phyloP scores from a whole-genome alignment of 2,797 vertebrate species.

The Oryzias sinensis region DNA sequence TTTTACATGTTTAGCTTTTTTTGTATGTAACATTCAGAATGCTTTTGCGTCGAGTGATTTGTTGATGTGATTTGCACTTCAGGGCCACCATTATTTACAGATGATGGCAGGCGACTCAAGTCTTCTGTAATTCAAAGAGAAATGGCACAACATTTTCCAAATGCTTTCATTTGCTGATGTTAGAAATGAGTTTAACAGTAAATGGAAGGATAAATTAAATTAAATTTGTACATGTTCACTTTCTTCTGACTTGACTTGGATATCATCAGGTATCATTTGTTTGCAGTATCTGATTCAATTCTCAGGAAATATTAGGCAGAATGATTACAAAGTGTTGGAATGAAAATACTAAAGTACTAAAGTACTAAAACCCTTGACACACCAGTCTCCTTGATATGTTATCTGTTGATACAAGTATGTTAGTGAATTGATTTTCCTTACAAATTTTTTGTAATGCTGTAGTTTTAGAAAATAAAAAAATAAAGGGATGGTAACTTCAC shows the following conservation, averaged over 20 bases:
- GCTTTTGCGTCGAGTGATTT: neutral
- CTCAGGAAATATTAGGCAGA: no score
- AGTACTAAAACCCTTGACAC: no score
- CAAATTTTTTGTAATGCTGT: neutral
- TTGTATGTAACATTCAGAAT: no score
- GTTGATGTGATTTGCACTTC: slow-evolving; percentile 16
- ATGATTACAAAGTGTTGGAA: no score
- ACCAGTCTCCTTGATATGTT: no score
- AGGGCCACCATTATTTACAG: slow-evolving; percentile 2
- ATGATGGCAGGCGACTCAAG: slow-evolving; percentile 28
- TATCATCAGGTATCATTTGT: no score
- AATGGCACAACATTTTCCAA: slow-evolving; percentile 22
- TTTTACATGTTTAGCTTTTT: no score
- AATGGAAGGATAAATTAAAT: slow-evolving; percentile 21
- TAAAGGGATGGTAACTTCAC: slow-evolving; percentile 18
- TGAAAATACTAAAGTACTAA: no score
- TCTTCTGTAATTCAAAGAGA: slow-evolving; percentile 18
- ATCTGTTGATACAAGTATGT: no score
- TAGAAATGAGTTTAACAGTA: slow-evolving; percentile 26
- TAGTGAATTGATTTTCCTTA: no score
- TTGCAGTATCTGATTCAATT: no score
- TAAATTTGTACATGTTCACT: slow-evolving; percentile 16
- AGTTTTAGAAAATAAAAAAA: neutral
- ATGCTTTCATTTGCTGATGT: slow-evolving; percentile 17
- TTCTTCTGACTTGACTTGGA: no score